Conservation (phyloP, 1,140 invertebrate genomes). For the Pseudobourletiella spinata region DNA sequence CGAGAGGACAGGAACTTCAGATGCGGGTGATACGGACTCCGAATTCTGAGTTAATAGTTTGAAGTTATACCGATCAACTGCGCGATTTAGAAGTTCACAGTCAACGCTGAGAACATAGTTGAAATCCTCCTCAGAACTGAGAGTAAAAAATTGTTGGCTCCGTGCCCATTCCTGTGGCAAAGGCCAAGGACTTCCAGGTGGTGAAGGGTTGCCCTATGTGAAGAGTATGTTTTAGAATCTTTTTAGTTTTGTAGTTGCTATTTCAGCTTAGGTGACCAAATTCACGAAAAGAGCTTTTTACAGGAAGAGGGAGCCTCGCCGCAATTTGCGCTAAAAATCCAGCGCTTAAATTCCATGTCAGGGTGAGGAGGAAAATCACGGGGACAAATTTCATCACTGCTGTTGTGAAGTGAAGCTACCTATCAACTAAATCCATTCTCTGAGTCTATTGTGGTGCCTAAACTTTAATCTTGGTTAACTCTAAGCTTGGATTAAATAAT, state of each 20-base stretch:
- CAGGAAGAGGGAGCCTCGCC: neutral
- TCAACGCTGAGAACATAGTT: neutral
- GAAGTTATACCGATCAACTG: conserved; percentile 17
- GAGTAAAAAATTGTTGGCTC: neutral
- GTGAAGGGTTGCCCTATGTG: conserved; percentile 11
- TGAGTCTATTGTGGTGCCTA: too few species aligned
- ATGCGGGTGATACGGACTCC: neutral
- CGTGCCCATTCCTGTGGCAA: neutral
- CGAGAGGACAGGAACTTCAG: neutral
- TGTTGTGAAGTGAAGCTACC: too few species aligned
- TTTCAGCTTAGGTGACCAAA: neutral
- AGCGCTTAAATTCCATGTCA: too few species aligned
- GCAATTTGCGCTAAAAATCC: conserved; percentile 1
- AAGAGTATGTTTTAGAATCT: neutral
- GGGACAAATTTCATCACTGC: too few species aligned
- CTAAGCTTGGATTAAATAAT: too few species aligned
- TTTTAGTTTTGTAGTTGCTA: too few species aligned
- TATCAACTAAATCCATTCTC: too few species aligned
- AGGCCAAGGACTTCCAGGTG: conserved; percentile 18
- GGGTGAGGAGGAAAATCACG: too few species aligned
- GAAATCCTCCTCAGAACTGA: neutral
- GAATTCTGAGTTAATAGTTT: conserved; percentile 6
- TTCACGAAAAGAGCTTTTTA: neutral
- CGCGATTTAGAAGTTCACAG: conserved; percentile 16
- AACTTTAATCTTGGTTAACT: too few species aligned